A percentile compares a stretch with the other conserved stretches of the same genome.
These are phyloP conservation scores for Pseudoips prasinana DNA, from an alignment of 2,888 invertebrate species.

Conservation along the genomic window DNA sequence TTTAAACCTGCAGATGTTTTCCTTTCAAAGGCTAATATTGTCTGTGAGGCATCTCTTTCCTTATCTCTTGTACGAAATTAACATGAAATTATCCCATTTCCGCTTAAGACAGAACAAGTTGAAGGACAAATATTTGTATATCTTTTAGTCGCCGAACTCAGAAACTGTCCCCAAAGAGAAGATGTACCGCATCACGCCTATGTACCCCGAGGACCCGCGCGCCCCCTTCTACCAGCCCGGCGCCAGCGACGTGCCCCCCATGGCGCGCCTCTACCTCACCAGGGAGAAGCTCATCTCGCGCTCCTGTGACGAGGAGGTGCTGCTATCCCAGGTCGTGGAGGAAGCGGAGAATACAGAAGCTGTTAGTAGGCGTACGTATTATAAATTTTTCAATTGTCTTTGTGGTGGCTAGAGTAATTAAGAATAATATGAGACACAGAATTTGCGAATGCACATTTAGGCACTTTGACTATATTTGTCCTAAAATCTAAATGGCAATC, in stretches of 20 bases:
- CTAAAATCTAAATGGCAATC: too few species aligned
- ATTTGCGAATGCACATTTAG: too few species aligned
- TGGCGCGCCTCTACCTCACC: conserved; percentile 90
- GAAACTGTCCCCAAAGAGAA: conserved; percentile 90
- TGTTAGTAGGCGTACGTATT: conserved; percentile 83
- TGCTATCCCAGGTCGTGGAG: conserved; percentile 82
- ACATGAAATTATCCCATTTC: too few species aligned
- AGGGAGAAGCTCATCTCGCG: conserved; percentile 88
- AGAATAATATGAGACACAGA: not conserved
- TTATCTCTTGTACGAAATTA: too few species aligned
- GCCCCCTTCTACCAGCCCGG: conserved; percentile 95
- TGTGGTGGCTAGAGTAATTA: not conserved
- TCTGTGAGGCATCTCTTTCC: too few species aligned
- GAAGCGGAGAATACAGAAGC: conserved; percentile 87
- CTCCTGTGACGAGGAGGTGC: conserved; percentile 86
- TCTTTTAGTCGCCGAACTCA: conserved; percentile 87
- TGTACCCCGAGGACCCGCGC: conserved; percentile 94
- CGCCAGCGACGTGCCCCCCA: conserved; percentile 86
- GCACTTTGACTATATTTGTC: too few species aligned
- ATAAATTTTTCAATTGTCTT: too few species aligned
- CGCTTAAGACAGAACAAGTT: too few species aligned
- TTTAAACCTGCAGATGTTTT: too few species aligned
- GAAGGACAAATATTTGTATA: too few species aligned
- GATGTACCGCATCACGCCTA: conserved; percentile 94
- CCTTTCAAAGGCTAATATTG: too few species aligned